Conservation (phyloP, 2,113 vertebrate species). For the Nycticorax nycticorax region DNA sequence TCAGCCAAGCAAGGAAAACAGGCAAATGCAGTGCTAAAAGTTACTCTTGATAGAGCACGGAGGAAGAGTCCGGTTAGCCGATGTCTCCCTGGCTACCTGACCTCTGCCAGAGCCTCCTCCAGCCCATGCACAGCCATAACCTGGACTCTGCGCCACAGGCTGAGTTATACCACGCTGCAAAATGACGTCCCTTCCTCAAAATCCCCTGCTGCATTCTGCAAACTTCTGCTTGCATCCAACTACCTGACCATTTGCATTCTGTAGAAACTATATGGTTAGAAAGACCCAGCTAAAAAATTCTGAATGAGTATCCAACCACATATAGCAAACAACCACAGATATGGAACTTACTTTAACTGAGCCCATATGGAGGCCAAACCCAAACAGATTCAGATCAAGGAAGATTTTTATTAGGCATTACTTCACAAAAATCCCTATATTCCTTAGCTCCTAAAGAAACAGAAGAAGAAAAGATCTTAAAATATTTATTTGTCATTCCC, state of each 20-base stretch:
- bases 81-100: too few species aligned
- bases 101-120: not conserved
- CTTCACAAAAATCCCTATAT: not conserved
- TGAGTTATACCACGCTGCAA: fast-evolving
- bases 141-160: fast-evolving
- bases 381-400: not conserved
- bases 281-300: not conserved
- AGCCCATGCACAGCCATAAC: fast-evolving
- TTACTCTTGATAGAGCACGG: fast-evolving
- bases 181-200: fast-evolving
- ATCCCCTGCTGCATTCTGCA: not conserved
- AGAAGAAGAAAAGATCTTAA: not conserved
- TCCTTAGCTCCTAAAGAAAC: not conserved
- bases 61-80: not conserved
- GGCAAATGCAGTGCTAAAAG: fast-evolving
- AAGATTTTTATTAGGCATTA: not conserved
- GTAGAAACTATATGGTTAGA: fast-evolving
- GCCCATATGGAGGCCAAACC: not conserved
- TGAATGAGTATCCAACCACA: too few species aligned
- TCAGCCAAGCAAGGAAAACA: not conserved
- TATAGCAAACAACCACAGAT: fast-evolving
- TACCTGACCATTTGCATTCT: too few species aligned
- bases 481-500: not conserved
- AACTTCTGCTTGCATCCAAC: not conserved
- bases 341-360: not conserved